Conservation (phyloP, 1,140 invertebrate species). For the Euwallacea fornicatus region DNA sequence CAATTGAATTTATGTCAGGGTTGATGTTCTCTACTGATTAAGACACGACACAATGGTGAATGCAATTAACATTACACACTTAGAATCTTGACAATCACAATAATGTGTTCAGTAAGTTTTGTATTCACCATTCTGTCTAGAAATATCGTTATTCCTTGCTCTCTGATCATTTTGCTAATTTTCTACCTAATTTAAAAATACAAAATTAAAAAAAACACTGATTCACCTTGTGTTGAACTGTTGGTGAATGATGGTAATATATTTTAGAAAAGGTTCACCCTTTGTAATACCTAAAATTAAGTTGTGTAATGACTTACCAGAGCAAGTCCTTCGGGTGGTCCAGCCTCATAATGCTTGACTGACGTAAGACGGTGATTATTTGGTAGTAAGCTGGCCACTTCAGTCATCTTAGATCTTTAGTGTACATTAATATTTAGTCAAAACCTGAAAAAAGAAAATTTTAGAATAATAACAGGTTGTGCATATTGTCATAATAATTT, state of each 20-base stretch:
- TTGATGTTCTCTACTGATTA: no score
- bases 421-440: background rate
- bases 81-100: no score
- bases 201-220: background rate
- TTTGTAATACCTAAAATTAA: background rate
- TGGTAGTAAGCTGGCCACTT: slow-evolving; percentile 48
- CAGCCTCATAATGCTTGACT: slow-evolving; percentile 50
- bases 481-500: background rate
- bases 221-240: background rate
- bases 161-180: no score
- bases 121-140: no score
- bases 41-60: no score
- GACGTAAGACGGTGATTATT: slow-evolving; percentile 45
- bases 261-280: background rate
- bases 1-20: no score
- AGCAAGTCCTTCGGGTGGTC: slow-evolving; percentile 46
- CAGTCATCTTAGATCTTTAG: slow-evolving; percentile 44
- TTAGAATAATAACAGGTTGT: background rate
- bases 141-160: no score
- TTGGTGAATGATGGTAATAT: background rate
- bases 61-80: no score
- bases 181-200: no score
- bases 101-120: no score
- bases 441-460: slow-evolving; percentile 16
- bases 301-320: slow-evolving; percentile 39